phyloP scores from a whole-genome alignment of 2,888 invertebrate species.

The Deilephila porcellus region DNA sequence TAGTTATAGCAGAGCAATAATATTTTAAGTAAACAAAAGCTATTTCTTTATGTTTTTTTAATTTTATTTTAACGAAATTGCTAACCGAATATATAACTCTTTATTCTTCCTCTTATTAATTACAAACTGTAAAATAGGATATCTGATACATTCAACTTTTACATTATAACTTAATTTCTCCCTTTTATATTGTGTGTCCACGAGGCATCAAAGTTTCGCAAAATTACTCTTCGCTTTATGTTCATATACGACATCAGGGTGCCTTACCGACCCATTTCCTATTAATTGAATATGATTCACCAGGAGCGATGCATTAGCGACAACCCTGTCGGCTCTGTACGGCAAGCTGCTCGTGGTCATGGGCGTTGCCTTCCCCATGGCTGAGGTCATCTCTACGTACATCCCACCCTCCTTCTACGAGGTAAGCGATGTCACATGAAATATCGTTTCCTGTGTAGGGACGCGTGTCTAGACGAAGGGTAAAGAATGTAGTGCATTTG shows the following conservation, averaged over 20 bases:
- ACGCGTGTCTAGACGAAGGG: constrained; percentile 18
- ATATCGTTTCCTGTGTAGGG: constrained; percentile 33
- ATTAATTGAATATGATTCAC: constrained; percentile 37
- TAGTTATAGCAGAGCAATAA: no score
- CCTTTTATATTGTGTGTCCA: no score
- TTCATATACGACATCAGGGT: no score
- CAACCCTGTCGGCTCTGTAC: constrained; percentile 96
- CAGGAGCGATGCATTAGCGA: constrained; percentile 93
- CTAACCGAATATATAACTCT: no score
- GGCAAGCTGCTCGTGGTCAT: constrained; percentile 97
- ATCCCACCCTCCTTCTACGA: constrained; percentile 97
- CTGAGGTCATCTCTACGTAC: constrained; percentile 97
- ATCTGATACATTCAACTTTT: no score
- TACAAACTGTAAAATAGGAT: no score
- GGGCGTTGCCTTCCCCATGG: constrained; percentile 98
- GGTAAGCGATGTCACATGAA: constrained; percentile 75
- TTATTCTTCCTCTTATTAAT: no score
- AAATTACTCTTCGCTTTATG: neutral
- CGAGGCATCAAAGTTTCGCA: no score
- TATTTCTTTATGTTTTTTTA: no score
- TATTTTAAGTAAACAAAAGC: no score
- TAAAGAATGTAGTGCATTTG: neutral
- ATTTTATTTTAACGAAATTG: no score
- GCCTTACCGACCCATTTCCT: neutral
- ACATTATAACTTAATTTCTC: no score